phyloP scores from a whole-genome alignment of 2,888 invertebrate species.

The Synanthedon myopaeformis region DNA sequence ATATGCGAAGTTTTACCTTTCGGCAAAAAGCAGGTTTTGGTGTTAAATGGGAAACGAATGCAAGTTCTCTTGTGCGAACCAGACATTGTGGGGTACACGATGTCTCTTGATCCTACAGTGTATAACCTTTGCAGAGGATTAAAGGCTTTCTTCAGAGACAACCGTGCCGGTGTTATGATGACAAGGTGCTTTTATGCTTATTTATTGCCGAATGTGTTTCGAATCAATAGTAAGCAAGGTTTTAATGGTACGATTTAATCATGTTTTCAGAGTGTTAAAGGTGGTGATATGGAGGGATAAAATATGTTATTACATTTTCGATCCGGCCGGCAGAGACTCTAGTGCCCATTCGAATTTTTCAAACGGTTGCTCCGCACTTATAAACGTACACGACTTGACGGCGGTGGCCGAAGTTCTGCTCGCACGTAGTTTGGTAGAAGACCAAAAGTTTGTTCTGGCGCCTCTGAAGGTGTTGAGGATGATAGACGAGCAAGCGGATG shows the following conservation, averaged over 20 bases:
- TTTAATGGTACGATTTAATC: not conserved
- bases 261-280: slow-evolving; percentile 40
- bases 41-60: slow-evolving; percentile 52
- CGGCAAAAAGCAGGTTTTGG: slow-evolving; percentile 49
- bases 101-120: slow-evolving; percentile 54
- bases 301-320: slow-evolving; percentile 73
- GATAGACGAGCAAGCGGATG: slow-evolving; percentile 47
- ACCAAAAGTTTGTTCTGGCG: slow-evolving; percentile 60
- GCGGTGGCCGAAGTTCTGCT: slow-evolving; percentile 62
- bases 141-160: slow-evolving; percentile 65
- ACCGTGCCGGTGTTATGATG: slow-evolving; percentile 62
- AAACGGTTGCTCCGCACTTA: slow-evolving; percentile 67
- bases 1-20: slow-evolving; percentile 60
- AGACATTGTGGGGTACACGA: slow-evolving; percentile 58
- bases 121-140: slow-evolving; percentile 67
- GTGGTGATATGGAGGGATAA: slow-evolving; percentile 72
- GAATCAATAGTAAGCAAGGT: not conserved
- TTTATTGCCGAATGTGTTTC: not conserved
- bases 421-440: slow-evolving; percentile 53
- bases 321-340: slow-evolving; percentile 69
- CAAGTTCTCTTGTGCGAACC: slow-evolving; percentile 53
- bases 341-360: slow-evolving; percentile 59
- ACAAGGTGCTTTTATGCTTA: slow-evolving; percentile 28
- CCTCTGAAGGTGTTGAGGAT: slow-evolving; percentile 59
- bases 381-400: slow-evolving; percentile 64